These are phyloP conservation scores for Lasioglossum calceatum DNA, from an alignment of 2,888 invertebrate genomes.

Conservation along the genomic window DNA sequence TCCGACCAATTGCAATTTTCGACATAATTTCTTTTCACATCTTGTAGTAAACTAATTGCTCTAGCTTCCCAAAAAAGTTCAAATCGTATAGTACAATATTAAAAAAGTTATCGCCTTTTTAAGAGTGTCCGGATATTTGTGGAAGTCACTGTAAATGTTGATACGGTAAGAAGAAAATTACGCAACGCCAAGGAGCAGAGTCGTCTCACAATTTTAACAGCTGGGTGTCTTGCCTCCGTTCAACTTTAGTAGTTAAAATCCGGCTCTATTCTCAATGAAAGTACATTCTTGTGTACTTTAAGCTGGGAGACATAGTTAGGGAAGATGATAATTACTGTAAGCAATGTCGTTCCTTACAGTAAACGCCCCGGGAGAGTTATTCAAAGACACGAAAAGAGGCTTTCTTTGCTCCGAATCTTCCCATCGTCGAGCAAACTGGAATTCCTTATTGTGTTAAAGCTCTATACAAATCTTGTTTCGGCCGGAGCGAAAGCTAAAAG, in stretches of 20 bases:
- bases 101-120: too few species aligned
- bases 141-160: background rate
- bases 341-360: constrained; percentile 36
- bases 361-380: constrained; percentile 25
- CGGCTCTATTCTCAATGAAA: background rate
- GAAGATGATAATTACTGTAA: constrained; percentile 38
- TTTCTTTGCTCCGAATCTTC: background rate
- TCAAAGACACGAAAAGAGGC: constrained; percentile 8
- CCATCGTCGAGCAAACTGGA: background rate
- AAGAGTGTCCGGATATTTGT: too few species aligned
- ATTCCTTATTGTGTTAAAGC: constrained; percentile 46
- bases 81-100: too few species aligned
- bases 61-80: too few species aligned
- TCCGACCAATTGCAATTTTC: too few species aligned
- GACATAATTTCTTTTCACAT: too few species aligned
- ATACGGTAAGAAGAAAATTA: background rate
- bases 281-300: background rate
- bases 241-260: background rate
- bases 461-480: constrained; percentile 40
- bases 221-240: background rate
- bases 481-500: constrained; percentile 4
- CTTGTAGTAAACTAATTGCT: too few species aligned
- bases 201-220: background rate
- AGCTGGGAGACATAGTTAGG: constrained; percentile 15
- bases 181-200: background rate